Evolutionary conservation across 2,113 vertebrate genomes (phyloP).

Genomic region (Oenanthe melanoleuca): DNA sequence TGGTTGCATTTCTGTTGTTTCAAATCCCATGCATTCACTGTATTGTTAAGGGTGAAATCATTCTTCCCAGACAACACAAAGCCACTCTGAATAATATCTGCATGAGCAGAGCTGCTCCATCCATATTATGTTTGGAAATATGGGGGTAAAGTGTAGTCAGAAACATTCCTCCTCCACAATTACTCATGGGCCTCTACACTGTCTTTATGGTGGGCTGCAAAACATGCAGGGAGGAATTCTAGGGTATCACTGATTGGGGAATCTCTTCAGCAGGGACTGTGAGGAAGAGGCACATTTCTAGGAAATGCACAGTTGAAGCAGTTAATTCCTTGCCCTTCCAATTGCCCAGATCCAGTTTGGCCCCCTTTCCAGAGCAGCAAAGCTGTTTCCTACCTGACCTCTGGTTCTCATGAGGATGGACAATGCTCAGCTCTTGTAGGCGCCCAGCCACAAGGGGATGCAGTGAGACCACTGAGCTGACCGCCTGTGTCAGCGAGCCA

Average conservation of each 20-base stretch:
- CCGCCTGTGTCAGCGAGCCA: not conserved
- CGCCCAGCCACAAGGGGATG: constrained; percentile 31
- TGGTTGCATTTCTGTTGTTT: not conserved
- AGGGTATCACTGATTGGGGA: not conserved
- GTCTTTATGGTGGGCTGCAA: not conserved
- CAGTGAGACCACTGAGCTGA: not conserved
- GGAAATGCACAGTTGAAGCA: not conserved
- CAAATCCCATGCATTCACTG: not conserved
- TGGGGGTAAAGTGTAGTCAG: not conserved
- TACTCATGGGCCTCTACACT: not conserved
- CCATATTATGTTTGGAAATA: constrained; percentile 25
- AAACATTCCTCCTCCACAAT: constrained; percentile 42
- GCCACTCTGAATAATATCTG: not conserved
- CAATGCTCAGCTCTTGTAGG: not conserved
- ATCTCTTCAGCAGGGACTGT: not conserved
- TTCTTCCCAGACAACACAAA: not conserved
- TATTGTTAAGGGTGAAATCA: not conserved
- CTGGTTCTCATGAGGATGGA: not conserved
- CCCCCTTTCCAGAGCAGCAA: not conserved
- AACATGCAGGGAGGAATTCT: not conserved
- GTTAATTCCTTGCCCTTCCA: not conserved
- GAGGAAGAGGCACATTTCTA: not conserved
- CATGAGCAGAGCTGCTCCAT: not conserved
- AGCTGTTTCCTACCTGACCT: not conserved
- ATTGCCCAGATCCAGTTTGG: not conserved